These are phyloP conservation scores for Psittacula echo DNA, from an alignment of 2,797 vertebrate species.

Conservation along the genomic window DNA sequence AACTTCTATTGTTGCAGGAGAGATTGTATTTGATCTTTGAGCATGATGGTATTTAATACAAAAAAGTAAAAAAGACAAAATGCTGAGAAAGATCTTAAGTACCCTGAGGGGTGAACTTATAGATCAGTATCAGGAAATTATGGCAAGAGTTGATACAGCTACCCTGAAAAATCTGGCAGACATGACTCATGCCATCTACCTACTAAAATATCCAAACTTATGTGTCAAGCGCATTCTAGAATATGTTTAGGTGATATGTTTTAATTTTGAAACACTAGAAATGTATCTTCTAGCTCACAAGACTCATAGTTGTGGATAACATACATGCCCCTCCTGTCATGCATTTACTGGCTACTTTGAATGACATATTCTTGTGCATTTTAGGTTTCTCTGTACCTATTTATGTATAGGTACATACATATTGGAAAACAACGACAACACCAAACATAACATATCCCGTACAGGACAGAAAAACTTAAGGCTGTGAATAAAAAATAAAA, in stretches of 20 bases:
- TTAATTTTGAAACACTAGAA: conserved; percentile 1
- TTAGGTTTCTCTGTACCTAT: not conserved
- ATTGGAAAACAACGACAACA: not conserved
- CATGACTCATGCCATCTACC: not conserved
- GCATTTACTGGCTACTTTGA: not conserved
- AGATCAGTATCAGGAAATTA: not conserved
- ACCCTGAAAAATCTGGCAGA: not conserved
- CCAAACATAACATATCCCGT: not conserved
- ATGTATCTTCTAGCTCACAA: not conserved
- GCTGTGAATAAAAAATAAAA: not conserved
- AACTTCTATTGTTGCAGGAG: not conserved
- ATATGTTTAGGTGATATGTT: not conserved
- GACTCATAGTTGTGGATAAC: not conserved
- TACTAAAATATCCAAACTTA: conserved; percentile 14
- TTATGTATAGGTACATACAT: not conserved
- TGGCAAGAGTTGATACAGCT: not conserved
- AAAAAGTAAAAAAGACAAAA: conserved; percentile 15
- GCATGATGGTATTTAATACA: conserved; percentile 10
- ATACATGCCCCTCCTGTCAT: not conserved
- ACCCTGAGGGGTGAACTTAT: not conserved
- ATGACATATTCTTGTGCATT: not conserved
- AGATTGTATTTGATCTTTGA: conserved; percentile 6
- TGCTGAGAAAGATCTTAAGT: not conserved
- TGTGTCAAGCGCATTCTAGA: conserved; percentile 30
- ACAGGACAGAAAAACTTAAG: not conserved